Evolutionary conservation across 2,888 invertebrate genomes (phyloP), one percentile per base, ranked within the genome.

Genomic region (Nomada hirtipes): DNA sequence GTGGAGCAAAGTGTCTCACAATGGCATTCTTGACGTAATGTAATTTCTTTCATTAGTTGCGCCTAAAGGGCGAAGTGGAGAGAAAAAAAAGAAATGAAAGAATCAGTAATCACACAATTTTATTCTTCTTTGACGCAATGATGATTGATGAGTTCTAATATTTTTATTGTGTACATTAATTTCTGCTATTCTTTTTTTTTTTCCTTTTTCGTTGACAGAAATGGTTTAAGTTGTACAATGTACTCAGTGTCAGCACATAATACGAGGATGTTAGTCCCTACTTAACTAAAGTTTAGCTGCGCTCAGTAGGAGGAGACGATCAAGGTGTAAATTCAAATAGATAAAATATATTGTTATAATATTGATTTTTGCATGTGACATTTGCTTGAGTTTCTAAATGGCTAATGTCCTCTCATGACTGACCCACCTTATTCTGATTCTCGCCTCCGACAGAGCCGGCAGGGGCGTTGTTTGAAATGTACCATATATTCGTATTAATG

Each of bases 401-500:
- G 82, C 76, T 84, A 71, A 83, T 86, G 83, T 87, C 82, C 80
- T 85, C 78, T 86, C 61, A 72, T 69, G 85, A 84, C 84, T 85
- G 85, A 89, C 84, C 84, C 82, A 83, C 85, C 86, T 86, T 88
- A 88, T 83, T 86, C 83, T 84, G 91, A 91, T 92, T 90, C 86
- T 92, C 91, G 84, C 89, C 92, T 91, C 89, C 90, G 83, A 92
- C 89, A 76, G 86, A 89, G 91, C 91, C 91, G 89, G 91, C 91
- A 89, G 90, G 91, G 92, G 91, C 92, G 91, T 93, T 93, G 93
- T 93, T 93, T 93, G 93, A 93, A 93, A 92, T 93, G 93, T 93
- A 93, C 90, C 92, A 93, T 93, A 93, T 93, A 93, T 93, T 93
- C 93, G 91, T 93, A 93, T 93, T 92, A 92, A 91, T 90, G 89